phyloP scores from a whole-genome alignment of 2,797 vertebrate genomes.

The Nyctalus aviator region DNA sequence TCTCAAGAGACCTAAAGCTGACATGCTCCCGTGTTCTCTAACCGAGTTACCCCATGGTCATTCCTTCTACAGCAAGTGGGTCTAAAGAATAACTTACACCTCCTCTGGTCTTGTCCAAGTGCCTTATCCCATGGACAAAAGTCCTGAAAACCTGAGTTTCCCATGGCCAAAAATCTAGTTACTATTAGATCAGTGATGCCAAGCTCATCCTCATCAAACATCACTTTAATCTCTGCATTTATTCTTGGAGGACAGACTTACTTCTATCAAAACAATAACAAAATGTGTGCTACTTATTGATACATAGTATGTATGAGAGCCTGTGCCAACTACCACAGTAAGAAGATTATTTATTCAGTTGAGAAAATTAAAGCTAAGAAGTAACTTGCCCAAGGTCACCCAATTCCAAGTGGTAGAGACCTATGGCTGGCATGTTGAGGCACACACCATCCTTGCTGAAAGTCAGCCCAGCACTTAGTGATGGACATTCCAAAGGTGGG shows the following conservation, averaged over 20 bases:
- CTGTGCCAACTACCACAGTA: background rate
- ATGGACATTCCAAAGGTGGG: background rate
- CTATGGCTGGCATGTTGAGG: fast-evolving
- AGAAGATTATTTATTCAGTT: background rate
- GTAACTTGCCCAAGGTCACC: background rate
- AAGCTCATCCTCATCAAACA: background rate
- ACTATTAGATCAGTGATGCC: background rate
- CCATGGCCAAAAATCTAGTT: background rate
- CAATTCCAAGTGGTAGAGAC: background rate
- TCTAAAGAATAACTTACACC: background rate
- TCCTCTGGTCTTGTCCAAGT: background rate
- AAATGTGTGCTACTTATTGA: background rate
- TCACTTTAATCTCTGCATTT: background rate
- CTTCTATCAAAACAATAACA: background rate
- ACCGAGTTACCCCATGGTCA: no score
- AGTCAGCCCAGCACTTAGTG: fast-evolving
- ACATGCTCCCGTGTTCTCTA: background rate
- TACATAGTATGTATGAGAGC: background rate
- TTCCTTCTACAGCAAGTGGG: background rate
- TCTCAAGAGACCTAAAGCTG: background rate
- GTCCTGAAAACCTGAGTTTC: background rate
- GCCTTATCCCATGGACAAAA: background rate
- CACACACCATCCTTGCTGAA: background rate
- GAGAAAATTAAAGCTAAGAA: background rate
- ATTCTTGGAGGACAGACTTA: background rate